These are phyloP conservation scores for Trilocha varians DNA, from an alignment of 2,888 invertebrate genomes.

Conservation along the genomic window DNA sequence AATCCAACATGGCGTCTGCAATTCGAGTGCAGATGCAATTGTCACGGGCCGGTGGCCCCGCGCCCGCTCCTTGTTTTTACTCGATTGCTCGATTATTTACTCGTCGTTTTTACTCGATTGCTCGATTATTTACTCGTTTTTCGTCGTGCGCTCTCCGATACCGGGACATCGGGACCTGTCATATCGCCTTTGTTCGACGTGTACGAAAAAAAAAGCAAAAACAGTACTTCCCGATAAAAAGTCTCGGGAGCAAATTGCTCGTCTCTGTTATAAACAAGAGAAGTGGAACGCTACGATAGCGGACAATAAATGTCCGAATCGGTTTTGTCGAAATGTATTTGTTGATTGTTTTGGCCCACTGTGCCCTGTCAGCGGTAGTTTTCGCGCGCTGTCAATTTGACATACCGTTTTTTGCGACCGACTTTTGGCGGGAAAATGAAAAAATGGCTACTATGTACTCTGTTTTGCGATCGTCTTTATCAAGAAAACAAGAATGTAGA, in stretches of 20 bases:
- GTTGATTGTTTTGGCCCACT: constrained; percentile 61
- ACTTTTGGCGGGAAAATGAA: background rate
- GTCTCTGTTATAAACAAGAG: constrained; percentile 70
- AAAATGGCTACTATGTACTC: no score
- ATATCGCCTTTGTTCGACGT: constrained; percentile 65
- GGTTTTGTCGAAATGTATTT: constrained; percentile 56
- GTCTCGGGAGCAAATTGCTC: constrained; percentile 68
- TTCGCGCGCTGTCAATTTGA: constrained; percentile 55
- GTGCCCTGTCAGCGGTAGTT: constrained; percentile 56
- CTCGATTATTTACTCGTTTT: constrained; percentile 60
- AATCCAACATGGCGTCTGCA: constrained; percentile 63
- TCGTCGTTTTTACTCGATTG: constrained; percentile 66
- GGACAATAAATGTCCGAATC: constrained; percentile 69
- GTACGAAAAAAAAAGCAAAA: constrained; percentile 53
- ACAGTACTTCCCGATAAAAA: constrained; percentile 47
- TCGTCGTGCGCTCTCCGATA: constrained; percentile 55
- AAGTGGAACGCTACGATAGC: constrained; percentile 68
- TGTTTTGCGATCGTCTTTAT: no score
- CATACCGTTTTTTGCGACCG: constrained; percentile 28
- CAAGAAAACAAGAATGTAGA: no score
- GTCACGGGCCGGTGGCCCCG: constrained; percentile 55
- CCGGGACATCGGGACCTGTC: constrained; percentile 62
- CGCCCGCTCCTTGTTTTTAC: constrained; percentile 57
- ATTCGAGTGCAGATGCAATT: constrained; percentile 63
- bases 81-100: constrained; percentile 62